Conservation (phyloP, 2,797 vertebrate species). For the Glyptemys insculpta region DNA sequence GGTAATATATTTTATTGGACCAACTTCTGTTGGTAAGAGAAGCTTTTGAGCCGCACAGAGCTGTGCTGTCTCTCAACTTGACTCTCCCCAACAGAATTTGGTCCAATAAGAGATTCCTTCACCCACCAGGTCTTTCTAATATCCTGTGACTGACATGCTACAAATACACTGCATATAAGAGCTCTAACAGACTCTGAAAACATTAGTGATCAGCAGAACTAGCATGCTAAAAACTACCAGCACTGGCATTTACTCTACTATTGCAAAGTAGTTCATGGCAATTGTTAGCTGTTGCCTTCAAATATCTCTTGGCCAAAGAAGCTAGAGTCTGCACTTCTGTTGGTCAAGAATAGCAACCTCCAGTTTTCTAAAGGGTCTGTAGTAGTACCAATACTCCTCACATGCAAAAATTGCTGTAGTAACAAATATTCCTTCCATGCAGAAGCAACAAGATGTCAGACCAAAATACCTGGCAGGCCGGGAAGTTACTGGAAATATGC, state of each 20-base stretch:
- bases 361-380: background rate
- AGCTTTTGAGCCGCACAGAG: background rate
- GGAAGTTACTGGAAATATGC: conserved; percentile 89
- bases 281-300: background rate
- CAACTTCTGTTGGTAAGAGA: background rate
- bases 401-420: background rate
- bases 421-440: background rate
- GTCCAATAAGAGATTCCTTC: background rate
- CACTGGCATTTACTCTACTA: background rate
- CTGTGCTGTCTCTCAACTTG: too few species aligned
- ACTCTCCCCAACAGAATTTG: background rate
- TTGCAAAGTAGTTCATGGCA: background rate
- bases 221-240: background rate
- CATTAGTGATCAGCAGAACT: background rate
- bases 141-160: background rate
- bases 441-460: conserved; percentile 84
- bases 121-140: background rate
- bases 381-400: background rate
- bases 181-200: background rate
- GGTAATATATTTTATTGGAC: background rate
- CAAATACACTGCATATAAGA: background rate
- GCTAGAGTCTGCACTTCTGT: background rate
- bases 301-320: background rate
- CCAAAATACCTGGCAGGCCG: conserved; percentile 82
- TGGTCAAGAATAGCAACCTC: background rate